Percentiles rank a stretch among this genome's conserved stretches.
phyloP scores from a whole-genome alignment of 1,140 invertebrate species.

The Ostrea edulis region DNA sequence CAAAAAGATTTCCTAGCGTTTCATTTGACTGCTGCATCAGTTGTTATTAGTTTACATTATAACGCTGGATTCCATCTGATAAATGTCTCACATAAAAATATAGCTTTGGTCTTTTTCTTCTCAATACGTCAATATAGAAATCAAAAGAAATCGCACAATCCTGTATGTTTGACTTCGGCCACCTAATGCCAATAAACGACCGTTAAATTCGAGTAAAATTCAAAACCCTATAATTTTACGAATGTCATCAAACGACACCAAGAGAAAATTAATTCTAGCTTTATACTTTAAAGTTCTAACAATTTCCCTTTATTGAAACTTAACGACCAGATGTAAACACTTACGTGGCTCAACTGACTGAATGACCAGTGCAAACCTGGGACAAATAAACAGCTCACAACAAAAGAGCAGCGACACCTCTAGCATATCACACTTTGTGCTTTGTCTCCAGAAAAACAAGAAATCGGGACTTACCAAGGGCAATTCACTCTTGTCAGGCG shows the following conservation, averaged over 20 bases:
- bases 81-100: background rate
- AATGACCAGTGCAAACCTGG: background rate
- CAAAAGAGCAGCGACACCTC: background rate
- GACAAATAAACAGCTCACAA: background rate
- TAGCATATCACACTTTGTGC: background rate
- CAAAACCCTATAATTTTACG: background rate
- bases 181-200: constrained; percentile 8
- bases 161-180: constrained; percentile 5
- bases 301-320: constrained; percentile 15
- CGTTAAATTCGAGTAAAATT: constrained; percentile 25
- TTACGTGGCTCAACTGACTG: background rate
- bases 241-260: background rate
- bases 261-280: constrained; percentile 28
- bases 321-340: constrained; percentile 25
- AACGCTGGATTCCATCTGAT: background rate
- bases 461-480: constrained; percentile 27
- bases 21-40: background rate
- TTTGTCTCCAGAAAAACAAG: constrained; percentile 14
- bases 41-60: background rate
- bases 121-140: constrained; percentile 8
- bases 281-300: constrained; percentile 27
- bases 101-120: constrained; percentile 10
- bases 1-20: background rate
- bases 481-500: background rate
- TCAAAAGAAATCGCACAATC: background rate